A percentile compares a stretch with the other conserved stretches of the same genome.
These are phyloP conservation scores for Oryctes rhinoceros DNA, from an alignment of 1,140 invertebrate species.

Conservation along the genomic window DNA sequence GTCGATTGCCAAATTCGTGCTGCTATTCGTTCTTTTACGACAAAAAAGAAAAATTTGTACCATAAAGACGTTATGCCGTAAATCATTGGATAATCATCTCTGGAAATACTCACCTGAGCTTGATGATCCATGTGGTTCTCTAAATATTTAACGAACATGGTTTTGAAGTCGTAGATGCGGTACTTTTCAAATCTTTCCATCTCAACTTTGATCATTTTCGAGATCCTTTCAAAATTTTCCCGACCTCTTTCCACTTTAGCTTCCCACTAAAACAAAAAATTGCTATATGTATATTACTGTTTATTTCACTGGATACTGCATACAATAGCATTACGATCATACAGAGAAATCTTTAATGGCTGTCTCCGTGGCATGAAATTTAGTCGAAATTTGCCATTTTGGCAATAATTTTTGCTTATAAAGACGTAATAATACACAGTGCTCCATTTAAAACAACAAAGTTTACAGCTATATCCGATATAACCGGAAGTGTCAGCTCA, in stretches of 20 bases:
- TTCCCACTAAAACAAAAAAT: constrained; percentile 76
- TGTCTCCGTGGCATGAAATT: too few relatives aligned
- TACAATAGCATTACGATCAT: background rate
- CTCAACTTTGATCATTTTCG: constrained; percentile 95
- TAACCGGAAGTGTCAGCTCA: too few relatives aligned
- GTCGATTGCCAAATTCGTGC: too few relatives aligned
- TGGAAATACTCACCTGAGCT: constrained; percentile 75
- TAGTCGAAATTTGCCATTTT: too few relatives aligned
- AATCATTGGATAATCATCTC: too few relatives aligned
- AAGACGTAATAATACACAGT: too few relatives aligned
- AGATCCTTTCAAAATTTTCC: constrained; percentile 97
- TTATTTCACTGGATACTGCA: constrained; percentile 10
- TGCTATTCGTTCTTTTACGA: too few relatives aligned
- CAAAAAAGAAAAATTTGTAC: background rate
- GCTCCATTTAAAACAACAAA: too few relatives aligned
- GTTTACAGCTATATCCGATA: too few relatives aligned
- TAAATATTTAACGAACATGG: constrained; percentile 88
- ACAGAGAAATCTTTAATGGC: too few relatives aligned
- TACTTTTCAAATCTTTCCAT: constrained; percentile 91
- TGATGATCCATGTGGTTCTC: constrained; percentile 95
- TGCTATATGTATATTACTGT: constrained; percentile 16
- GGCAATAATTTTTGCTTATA: too few relatives aligned
- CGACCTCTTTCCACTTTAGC: constrained; percentile 94
- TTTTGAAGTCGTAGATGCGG: constrained; percentile 91
- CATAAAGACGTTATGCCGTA: background rate